These are phyloP conservation scores for Acanthoscelides obtectus DNA, from an alignment of 2,888 invertebrate species.

Conservation along the genomic window DNA sequence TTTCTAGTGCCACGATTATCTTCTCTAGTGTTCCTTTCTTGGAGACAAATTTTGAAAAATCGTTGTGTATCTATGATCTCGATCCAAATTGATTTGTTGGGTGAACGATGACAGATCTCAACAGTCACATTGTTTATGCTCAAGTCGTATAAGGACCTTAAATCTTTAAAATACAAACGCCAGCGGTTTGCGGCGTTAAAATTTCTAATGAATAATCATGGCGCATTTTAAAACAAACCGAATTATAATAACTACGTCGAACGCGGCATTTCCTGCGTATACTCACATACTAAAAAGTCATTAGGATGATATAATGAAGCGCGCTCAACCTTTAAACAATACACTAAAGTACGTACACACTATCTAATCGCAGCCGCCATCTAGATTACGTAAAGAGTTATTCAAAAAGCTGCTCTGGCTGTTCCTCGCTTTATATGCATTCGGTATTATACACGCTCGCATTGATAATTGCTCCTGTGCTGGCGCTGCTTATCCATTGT, in stretches of 20 bases:
- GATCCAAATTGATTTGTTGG: no score
- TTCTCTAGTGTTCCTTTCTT: no score
- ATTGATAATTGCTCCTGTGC: background rate
- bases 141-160: no score
- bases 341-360: background rate
- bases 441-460: background rate
- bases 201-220: background rate
- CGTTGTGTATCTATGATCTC: no score
- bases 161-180: no score
- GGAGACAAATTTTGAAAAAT: no score
- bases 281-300: background rate
- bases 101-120: no score
- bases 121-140: no score
- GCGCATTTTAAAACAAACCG: background rate
- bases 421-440: background rate
- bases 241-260: background rate
- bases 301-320: background rate
- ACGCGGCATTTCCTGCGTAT: background rate
- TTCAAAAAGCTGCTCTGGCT: background rate
- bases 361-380: background rate
- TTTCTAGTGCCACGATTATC: no score
- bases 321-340: background rate
- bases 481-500: background rate
- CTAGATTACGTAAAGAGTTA: background rate
- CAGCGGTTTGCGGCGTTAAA: background rate